phyloP scores from a whole-genome alignment of 2,113 vertebrate genomes.

The Spilogale gracilis region DNA sequence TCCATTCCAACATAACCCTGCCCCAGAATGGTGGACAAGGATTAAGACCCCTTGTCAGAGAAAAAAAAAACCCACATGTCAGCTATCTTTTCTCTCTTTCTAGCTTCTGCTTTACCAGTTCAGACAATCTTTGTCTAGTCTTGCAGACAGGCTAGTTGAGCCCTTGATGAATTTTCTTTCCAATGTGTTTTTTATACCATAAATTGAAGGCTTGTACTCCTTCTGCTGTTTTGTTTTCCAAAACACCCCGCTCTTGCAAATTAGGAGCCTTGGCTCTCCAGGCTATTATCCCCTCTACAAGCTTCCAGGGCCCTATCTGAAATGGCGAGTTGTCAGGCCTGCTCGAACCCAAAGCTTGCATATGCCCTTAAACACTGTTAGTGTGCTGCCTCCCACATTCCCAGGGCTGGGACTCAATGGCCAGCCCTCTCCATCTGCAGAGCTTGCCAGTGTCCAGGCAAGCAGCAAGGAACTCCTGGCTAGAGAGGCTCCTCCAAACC shows the following conservation, averaged over 20 bases:
- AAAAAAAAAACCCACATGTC: not conserved
- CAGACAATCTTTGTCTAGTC: not conserved
- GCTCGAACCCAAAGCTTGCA: not conserved
- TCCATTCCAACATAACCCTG: not conserved
- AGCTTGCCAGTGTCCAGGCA: not conserved
- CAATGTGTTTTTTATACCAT: not conserved
- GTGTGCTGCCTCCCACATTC: not conserved
- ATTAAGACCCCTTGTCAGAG: not conserved
- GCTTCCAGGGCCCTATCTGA: not conserved
- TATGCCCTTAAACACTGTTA: not conserved
- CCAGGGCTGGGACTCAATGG: not conserved
- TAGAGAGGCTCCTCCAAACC: not conserved
- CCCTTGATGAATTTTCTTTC: not conserved
- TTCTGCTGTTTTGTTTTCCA: not conserved
- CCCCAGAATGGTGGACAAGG: not conserved
- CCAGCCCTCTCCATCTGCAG: not conserved
- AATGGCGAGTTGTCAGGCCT: not conserved
- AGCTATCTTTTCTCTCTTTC: not conserved
- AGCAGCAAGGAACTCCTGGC: not conserved
- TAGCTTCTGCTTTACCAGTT: not conserved
- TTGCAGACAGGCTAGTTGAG: not conserved
- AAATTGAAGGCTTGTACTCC: not conserved
- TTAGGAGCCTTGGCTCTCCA: not conserved
- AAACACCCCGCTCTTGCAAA: not conserved
- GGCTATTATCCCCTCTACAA: not conserved